These are phyloP conservation scores for Apostichopus parvimensis DNA, from an alignment of 35 echinoderm and acorn worm species.

Conservation along the genomic window DNA sequence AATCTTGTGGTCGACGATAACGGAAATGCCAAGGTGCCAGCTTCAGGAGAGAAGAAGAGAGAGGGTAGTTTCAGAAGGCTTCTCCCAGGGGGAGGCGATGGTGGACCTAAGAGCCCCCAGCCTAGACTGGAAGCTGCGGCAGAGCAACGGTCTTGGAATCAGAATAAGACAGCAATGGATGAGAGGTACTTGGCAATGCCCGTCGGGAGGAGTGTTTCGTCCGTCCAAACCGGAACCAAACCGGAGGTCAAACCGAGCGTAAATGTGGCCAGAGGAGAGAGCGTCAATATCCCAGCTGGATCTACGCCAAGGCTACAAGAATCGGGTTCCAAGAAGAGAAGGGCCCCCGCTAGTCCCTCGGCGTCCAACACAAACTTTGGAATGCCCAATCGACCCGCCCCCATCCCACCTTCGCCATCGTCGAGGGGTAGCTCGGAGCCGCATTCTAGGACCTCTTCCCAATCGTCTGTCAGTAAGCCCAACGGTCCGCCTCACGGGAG, in stretches of 20 bases:
- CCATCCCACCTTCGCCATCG: conserved; percentile 9
- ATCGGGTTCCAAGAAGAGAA: conserved; percentile 22
- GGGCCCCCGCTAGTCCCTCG: not conserved
- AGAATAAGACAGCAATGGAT: conserved; percentile 44
- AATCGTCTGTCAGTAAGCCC: not conserved
- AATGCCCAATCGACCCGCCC: conserved; percentile 10
- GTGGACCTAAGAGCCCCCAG: conserved; percentile 22
- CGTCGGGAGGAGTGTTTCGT: conserved; percentile 38
- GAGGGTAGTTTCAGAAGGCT: conserved; percentile 39
- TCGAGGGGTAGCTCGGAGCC: not conserved
- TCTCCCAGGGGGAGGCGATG: not conserved
- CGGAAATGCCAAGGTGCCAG: conserved; percentile 37
- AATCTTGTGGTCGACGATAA: not conserved
- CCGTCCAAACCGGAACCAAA: conserved; percentile 43
- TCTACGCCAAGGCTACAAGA: not conserved
- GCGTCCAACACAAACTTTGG: not conserved
- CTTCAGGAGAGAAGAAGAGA: conserved; percentile 25
- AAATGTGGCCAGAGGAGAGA: conserved; percentile 27
- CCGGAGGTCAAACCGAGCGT: conserved; percentile 7
- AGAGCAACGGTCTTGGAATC: not conserved
- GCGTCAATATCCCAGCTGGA: conserved; percentile 41
- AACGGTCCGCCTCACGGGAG: conserved; percentile 13
- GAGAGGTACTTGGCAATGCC: conserved; percentile 52
- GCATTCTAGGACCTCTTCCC: not conserved
- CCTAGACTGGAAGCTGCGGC: conserved; percentile 44